Percentiles rank a stretch among this genome's conserved stretches.
Conservation (phyloP, 2,888 invertebrate species). For the Listrodromus nycthemerus region DNA sequence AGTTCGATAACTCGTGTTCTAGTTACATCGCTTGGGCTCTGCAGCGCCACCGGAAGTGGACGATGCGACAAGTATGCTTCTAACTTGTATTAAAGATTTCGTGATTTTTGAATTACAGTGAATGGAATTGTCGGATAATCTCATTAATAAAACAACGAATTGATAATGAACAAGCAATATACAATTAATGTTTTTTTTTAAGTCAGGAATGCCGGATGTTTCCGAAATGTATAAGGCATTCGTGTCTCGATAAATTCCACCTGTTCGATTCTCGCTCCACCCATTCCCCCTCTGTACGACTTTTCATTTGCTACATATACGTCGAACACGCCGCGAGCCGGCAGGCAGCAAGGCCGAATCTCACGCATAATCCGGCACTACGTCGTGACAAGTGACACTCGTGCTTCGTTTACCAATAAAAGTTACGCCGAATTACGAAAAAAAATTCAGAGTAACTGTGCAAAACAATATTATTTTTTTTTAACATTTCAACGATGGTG, state of each 20-base stretch:
- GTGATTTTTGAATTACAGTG: neutral
- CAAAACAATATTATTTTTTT: neutral
- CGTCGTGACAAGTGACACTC: neutral
- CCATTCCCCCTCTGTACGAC: neutral
- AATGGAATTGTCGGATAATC: neutral
- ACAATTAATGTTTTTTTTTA: neutral
- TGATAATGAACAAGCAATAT: neutral
- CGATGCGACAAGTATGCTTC: neutral
- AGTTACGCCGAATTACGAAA: neutral
- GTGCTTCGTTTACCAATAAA: neutral
- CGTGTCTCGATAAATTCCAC: neutral
- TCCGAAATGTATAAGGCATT: neutral
- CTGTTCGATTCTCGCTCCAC: neutral
- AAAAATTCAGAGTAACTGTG: neutral
- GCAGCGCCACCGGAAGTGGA: constrained; percentile 15
- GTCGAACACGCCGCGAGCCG: neutral
- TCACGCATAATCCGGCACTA: neutral
- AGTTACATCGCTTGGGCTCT: neutral
- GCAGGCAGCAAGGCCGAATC: neutral
- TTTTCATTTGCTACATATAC: neutral
- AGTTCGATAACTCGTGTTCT: neutral
- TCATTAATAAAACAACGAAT: neutral
- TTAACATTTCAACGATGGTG: constrained; percentile 85
- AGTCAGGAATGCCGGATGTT: neutral
- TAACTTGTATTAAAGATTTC: neutral